phyloP scores from a whole-genome alignment of 2,888 invertebrate species.

The Drosophila mimetica region DNA sequence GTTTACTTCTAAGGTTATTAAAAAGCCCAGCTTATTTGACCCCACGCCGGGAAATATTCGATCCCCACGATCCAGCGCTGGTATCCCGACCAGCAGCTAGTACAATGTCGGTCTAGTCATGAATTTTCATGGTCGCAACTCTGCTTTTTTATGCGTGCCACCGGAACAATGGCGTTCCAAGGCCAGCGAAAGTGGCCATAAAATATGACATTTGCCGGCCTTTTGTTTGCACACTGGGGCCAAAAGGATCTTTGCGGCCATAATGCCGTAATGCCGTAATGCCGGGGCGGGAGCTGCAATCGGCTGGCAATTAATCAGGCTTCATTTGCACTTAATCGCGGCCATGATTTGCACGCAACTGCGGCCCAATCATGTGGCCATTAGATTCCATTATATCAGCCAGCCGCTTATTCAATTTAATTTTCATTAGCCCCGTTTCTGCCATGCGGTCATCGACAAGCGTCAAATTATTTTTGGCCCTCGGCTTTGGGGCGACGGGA shows the following conservation, averaged over 20 bases:
- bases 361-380: slow-evolving; percentile 22
- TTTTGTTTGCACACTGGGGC: slow-evolving; percentile 60
- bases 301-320: slow-evolving; percentile 69
- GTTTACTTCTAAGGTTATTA: slow-evolving; percentile 3
- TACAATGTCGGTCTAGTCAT: slow-evolving; percentile 73
- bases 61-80: slow-evolving; percentile 7
- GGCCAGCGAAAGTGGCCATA: slow-evolving; percentile 35
- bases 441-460: slow-evolving; percentile 37
- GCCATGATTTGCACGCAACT: slow-evolving; percentile 72
- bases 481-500: slow-evolving; percentile 3
- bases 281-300: slow-evolving; percentile 11
- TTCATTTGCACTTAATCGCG: slow-evolving; percentile 76
- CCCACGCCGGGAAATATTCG: background rate
- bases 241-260: slow-evolving; percentile 24
- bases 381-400: slow-evolving; percentile 23
- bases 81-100: slow-evolving; percentile 33
- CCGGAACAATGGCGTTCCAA: slow-evolving; percentile 46
- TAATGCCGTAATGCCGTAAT: slow-evolving; percentile 6
- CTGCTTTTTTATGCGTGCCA: slow-evolving; percentile 48
- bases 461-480: slow-evolving; percentile 22
- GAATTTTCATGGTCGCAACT: slow-evolving; percentile 63
- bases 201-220: slow-evolving; percentile 68
- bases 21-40: slow-evolving; percentile 7
- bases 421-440: slow-evolving; percentile 46
- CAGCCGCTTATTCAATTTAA: slow-evolving; percentile 55